Evolutionary conservation across 2,888 invertebrate species (phyloP), one percentile per base, ranked within the genome.

Genomic region (Pyralis farinalis): DNA sequence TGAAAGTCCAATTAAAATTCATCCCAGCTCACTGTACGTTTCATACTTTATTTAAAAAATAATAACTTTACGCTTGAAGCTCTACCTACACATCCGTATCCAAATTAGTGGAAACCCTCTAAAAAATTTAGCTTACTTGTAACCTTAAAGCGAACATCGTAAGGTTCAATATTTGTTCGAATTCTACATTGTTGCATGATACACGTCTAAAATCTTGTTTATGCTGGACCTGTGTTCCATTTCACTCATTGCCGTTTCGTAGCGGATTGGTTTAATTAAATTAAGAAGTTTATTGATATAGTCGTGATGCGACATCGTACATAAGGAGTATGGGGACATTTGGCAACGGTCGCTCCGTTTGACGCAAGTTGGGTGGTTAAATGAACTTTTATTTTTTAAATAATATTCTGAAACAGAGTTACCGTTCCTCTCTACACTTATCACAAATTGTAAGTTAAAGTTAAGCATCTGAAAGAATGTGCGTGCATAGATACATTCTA

Each of bases 231-330:
- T 33, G 39, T 33, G 39, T 46, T 46, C 33, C 43, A 37, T 43
- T 39, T 31, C 41, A 40, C 25, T 34, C 40, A 38, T 43, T 21
- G 25, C 20, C 36, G 34, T 21, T 16, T 12, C 25, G 27, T 28
- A 46, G 49, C 44, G 47, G 40, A 48, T 46, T 48, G 43, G 42
- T 34, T 48, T 40, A 43, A 51, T 51, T 47, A 43, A 48, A 46
- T 44, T 51, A 46, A 43, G 46, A 40, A 38, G 22, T 48, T 48
- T 46, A 51, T 51, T 42, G 48, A 46, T 42, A 44, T 37, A 39
- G 43, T 40, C 37, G 30, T 36, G 22, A 33, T 20, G 16, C 30
- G 38, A 39, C 28, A 16, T 32, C 7, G n/a, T 29, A 25, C 16
- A 32, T 30, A 22, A 12, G 25, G 9, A 38, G 22, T 25, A 25